Conservation (phyloP, 92 coral and sea anemone genomes). For the Zoanthus sansibaricus region DNA sequence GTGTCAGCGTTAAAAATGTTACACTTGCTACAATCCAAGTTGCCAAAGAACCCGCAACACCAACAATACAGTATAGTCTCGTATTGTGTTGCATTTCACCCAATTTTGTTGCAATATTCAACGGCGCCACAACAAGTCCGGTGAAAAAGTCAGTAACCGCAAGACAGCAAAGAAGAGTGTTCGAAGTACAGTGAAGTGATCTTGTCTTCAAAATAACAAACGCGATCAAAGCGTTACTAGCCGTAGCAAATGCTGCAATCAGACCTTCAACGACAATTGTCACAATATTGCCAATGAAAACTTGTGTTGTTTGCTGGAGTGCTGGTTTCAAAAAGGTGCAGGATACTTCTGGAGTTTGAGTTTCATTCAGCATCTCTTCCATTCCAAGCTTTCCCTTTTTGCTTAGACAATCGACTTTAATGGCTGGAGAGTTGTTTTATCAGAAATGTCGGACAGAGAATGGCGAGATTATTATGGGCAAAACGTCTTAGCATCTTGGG, state of each 20-base stretch:
- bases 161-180: conserved; percentile 40
- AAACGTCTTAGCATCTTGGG: too few relatives aligned
- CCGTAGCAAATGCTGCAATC: neutral
- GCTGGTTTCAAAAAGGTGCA: conserved; percentile 19
- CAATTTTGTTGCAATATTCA: conserved; percentile 38
- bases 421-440: too few relatives aligned
- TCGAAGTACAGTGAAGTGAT: conserved; percentile 22
- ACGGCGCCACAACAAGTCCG: conserved; percentile 10
- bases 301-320: conserved; percentile 14
- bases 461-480: too few relatives aligned
- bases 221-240: conserved; percentile 26
- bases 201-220: conserved; percentile 34
- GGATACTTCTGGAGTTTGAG: neutral
- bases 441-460: too few relatives aligned
- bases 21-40: conserved; percentile 33
- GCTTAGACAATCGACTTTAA: too few relatives aligned
- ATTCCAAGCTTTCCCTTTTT: neutral
- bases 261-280: conserved; percentile 14
- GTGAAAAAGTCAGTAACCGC: conserved; percentile 38
- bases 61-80: conserved; percentile 21
- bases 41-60: conserved; percentile 26
- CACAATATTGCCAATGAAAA: conserved; percentile 22
- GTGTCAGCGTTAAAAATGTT: neutral
- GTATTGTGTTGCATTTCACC: conserved; percentile 22
- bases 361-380: neutral